Evolutionary conservation across 2,113 vertebrate species (phyloP), one percentile per base, ranked within the genome.

Genomic region (Scartelaos histophorus): DNA sequence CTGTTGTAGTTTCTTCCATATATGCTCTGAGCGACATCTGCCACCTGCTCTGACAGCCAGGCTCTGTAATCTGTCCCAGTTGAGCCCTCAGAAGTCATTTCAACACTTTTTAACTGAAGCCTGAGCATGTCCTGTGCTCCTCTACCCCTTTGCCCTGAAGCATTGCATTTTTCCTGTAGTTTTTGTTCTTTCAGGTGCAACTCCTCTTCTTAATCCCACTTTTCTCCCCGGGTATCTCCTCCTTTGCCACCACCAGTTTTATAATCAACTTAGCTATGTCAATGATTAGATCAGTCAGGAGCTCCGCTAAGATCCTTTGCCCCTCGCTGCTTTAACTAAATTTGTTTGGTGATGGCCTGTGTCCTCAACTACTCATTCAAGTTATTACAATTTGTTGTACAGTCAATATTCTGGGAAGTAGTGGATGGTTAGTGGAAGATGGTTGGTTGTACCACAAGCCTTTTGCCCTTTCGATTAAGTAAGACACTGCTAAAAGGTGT

Each of bases 311-410:
- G 88, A 89, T 85, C 88, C 76, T 78, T 88, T 12, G 69, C 83
- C 85, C 86, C 82, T 81, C 29, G 29, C 83, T 54, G 82, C 79
- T 67, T 67, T 87, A 89, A 90, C 89, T 75, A 79, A 79, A 90
- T 88, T 83, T 88, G 82, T 86, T 82, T 79, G 83, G 73, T 66
- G 85, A 88, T 88, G 88, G 90, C 89, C 90, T 91, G 87, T 90
- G 86, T 92, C 85, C 84, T 83, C 70, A 67, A 79, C 84, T 81
- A 80, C 72, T 89, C 86, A 87, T 87, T 91, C 86, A 88, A 43
- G 82, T 82, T 80, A 90, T 89, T 86, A 87, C 74, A 80, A 85
- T 86, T 83, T 77, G 83, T 77, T 80, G 74, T 61, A 51, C 66
- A 82, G 87, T 90, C 83, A 81, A 86, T 90, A 66, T 67, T 76